Evolutionary conservation across 2,797 vertebrate genomes (phyloP).

Genomic region (Chiroxiphia lanceolata): DNA sequence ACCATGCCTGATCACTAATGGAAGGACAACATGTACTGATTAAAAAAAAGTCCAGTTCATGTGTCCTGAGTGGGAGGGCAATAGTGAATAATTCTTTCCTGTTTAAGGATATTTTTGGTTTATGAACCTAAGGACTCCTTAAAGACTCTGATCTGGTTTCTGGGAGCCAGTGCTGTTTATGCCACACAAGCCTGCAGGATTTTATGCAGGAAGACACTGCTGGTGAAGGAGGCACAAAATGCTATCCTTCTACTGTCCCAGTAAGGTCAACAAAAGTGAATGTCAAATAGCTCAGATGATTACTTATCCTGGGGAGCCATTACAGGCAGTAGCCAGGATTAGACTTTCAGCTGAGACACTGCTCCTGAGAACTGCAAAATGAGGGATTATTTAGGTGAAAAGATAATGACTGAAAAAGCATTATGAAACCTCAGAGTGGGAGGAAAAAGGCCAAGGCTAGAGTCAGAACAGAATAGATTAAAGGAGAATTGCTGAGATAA

Average conservation of each 20-base stretch:
- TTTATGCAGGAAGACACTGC: background rate
- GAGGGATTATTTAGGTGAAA: conserved; percentile 66
- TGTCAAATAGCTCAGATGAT: conserved; percentile 58
- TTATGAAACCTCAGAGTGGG: conserved; percentile 35
- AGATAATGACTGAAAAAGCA: conserved; percentile 56
- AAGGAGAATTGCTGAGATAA: conserved; percentile 28
- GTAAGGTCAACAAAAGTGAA: conserved; percentile 44
- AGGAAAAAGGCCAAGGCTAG: conserved; percentile 21
- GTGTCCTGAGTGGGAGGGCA: background rate
- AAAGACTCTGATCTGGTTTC: background rate
- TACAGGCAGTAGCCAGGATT: conserved; percentile 53
- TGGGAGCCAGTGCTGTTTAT: background rate
- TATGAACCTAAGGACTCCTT: background rate
- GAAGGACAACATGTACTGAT: background rate
- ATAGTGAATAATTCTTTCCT: background rate
- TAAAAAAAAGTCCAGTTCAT: background rate
- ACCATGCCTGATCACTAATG: background rate
- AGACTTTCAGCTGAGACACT: conserved; percentile 50
- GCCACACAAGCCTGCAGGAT: background rate
- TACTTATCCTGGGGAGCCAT: conserved; percentile 48
- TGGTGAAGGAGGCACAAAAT: background rate
- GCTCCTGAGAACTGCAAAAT: conserved; percentile 54
- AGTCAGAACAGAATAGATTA: conserved; percentile 30
- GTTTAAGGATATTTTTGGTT: background rate
- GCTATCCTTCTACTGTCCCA: background rate